These are phyloP conservation scores for Lordiphosa collinella DNA, from an alignment of 1,140 invertebrate species.

Conservation along the genomic window DNA sequence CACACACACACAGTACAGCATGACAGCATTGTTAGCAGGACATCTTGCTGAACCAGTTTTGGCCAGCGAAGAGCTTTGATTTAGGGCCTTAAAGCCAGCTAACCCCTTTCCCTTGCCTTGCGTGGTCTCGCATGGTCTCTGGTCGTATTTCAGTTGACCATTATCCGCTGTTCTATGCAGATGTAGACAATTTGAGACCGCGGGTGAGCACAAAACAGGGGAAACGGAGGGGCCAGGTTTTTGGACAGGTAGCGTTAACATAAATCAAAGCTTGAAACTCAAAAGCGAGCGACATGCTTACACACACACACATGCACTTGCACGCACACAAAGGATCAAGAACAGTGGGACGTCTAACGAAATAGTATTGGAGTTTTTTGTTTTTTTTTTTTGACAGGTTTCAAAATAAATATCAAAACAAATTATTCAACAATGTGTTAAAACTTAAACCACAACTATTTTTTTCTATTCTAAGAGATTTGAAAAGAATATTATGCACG, in stretches of 20 bases:
- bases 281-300: slow-evolving; percentile 67
- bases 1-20: slow-evolving; percentile 1
- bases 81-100: background rate
- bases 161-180: slow-evolving; percentile 68
- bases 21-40: background rate
- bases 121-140: slow-evolving; percentile 22
- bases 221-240: background rate
- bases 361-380: no score
- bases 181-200: slow-evolving; percentile 53
- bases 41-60: no score
- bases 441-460: no score
- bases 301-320: no score
- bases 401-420: no score
- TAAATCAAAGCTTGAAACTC: slow-evolving; percentile 68
- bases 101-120: no score
- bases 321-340: slow-evolving; percentile 1
- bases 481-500: no score
- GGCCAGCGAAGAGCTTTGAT: background rate
- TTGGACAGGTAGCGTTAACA: slow-evolving; percentile 56
- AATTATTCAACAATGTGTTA: no score
- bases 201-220: background rate
- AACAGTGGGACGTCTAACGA: no score
- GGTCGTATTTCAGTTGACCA: slow-evolving; percentile 63
- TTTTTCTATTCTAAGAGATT: no score
- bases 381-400: no score